Percentiles rank a stretch among this genome's conserved stretches.
Conservation (phyloP, 1,140 invertebrate species). For the Aporrectodea caliginosa region DNA sequence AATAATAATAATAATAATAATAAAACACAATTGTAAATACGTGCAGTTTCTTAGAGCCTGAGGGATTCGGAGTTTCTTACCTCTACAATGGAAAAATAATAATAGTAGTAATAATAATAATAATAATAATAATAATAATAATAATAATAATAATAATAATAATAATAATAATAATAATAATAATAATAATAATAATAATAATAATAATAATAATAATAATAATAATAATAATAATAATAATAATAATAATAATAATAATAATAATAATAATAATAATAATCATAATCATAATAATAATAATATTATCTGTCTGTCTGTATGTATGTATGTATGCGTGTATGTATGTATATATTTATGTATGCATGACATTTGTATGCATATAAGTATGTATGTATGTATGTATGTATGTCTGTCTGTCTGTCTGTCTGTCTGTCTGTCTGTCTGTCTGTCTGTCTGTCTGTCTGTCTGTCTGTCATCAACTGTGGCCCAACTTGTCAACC, state of each 20-base stretch:
- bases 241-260: conserved; percentile 1
- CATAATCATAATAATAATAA: background rate
- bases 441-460: background rate
- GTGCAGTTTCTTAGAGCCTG: too few species aligned
- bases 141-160: background rate
- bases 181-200: background rate
- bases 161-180: background rate
- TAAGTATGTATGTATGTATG: background rate
- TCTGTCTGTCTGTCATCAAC: background rate
- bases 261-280: background rate
- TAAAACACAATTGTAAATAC: too few species aligned
- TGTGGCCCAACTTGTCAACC: background rate
- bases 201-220: background rate
- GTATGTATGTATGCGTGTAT: background rate
- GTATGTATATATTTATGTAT: background rate
- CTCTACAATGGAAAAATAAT: too few species aligned
- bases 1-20: too few species aligned
- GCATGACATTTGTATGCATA: background rate
- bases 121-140: background rate
- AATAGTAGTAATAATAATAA: background rate
- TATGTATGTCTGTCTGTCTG: background rate
- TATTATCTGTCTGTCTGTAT: background rate
- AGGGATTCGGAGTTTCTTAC: too few species aligned
- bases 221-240: background rate
- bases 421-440: background rate